A percentile compares a stretch with the other conserved stretches of the same genome.
Conservation (phyloP, 2,888 invertebrate species). For the Digitonthophagus gazella region DNA sequence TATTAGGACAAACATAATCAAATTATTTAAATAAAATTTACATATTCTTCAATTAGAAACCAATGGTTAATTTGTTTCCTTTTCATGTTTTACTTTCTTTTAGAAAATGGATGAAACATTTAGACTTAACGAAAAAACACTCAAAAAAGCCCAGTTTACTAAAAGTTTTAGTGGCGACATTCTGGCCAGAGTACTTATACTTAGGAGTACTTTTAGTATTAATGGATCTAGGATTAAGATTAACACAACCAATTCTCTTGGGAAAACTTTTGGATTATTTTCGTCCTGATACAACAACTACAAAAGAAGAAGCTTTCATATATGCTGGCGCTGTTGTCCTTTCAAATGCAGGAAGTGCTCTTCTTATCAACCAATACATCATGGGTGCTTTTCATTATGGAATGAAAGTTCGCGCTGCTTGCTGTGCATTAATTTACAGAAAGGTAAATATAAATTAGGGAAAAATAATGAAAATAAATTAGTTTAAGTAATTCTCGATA, state of each 20-base stretch:
- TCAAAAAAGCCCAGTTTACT: slow-evolving; percentile 63
- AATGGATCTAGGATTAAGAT: slow-evolving; percentile 58
- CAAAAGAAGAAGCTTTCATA: slow-evolving; percentile 60
- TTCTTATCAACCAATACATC: slow-evolving; percentile 65
- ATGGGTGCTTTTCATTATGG: slow-evolving; percentile 73
- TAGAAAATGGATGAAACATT: slow-evolving; percentile 68
- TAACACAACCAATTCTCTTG: slow-evolving; percentile 66
- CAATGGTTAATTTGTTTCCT: no score
- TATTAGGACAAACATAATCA: no score
- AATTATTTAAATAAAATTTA: no score
- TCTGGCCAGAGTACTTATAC: slow-evolving; percentile 64
- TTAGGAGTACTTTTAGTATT: slow-evolving; percentile 63
- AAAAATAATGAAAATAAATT: no score
- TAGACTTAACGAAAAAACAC: slow-evolving; percentile 57
- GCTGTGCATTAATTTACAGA: slow-evolving; percentile 80
- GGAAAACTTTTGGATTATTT: slow-evolving; percentile 68
- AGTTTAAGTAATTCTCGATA: no score
- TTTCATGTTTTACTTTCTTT: slow-evolving; percentile 11
- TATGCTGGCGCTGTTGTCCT: slow-evolving; percentile 61
- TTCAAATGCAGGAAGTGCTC: slow-evolving; percentile 57
- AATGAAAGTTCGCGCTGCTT: slow-evolving; percentile 77
- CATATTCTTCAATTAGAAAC: no score
- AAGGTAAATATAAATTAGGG: slow-evolving; percentile 77
- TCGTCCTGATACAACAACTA: slow-evolving; percentile 54
- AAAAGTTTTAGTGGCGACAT: slow-evolving; percentile 64